Percentiles rank a stretch among this genome's conserved stretches.
Conservation (phyloP, 2,888 invertebrate species). For the Synergus laeviventris region DNA sequence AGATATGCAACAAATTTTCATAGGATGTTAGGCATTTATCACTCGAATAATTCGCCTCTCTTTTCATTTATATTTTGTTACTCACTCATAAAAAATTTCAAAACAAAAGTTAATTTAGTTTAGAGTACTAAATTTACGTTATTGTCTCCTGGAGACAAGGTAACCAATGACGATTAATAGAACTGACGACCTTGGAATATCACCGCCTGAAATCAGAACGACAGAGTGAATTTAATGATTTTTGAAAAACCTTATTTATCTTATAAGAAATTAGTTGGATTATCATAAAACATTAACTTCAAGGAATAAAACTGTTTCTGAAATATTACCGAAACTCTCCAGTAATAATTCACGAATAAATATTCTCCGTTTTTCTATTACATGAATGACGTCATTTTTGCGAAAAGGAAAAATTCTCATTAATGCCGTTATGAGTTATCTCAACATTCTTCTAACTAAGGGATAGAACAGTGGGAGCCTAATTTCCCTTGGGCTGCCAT, state of each 20-base stretch:
- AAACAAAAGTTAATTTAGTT: constrained; percentile 8
- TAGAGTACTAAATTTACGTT: constrained; percentile 43
- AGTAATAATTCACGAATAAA: constrained; percentile 3
- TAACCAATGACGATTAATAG: constrained; percentile 47
- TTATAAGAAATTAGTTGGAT: not conserved
- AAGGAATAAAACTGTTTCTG: no score
- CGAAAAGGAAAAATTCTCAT: constrained; percentile 13
- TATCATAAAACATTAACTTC: not conserved
- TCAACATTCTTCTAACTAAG: constrained; percentile 42
- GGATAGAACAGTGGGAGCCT: constrained; percentile 49
- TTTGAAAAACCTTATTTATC: not conserved
- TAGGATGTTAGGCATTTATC: not conserved
- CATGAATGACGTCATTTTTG: not conserved
- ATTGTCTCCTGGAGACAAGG: constrained; percentile 49
- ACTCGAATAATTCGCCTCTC: not conserved
- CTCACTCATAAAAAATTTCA: not conserved
- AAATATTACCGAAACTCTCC: not conserved
- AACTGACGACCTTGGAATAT: constrained; percentile 49
- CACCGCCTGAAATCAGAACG: constrained; percentile 53
- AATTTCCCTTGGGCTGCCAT: constrained; percentile 54
- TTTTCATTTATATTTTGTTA: not conserved
- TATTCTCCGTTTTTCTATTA: not conserved
- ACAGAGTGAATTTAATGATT: constrained; percentile 2
- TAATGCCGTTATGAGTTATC: constrained; percentile 38
- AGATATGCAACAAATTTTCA: constrained; percentile 29